These are phyloP conservation scores for Cistogaster globosa DNA, from an alignment of 2,888 invertebrate genomes.

Conservation along the genomic window DNA sequence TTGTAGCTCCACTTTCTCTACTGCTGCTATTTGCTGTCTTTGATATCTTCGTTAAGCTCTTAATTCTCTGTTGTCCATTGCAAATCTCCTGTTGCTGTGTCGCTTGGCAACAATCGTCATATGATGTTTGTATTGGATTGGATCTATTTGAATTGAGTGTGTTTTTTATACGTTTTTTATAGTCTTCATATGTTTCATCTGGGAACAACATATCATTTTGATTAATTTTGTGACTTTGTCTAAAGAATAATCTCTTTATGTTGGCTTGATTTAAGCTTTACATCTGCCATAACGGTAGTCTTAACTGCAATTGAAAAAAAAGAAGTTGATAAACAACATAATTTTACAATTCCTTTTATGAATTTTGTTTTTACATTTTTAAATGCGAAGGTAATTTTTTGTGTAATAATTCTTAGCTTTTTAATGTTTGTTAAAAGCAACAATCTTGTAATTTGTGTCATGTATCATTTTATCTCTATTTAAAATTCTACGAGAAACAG, in stretches of 20 bases:
- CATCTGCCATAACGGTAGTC: constrained; percentile 39
- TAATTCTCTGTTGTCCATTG: constrained; percentile 31
- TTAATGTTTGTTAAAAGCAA: too few relatives aligned
- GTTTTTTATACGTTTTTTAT: constrained; percentile 53
- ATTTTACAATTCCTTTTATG: constrained; percentile 57
- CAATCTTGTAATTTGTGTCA: background rate
- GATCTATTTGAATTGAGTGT: constrained; percentile 32
- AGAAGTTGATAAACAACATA: background rate
- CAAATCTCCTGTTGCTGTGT: constrained; percentile 18
- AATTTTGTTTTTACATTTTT: constrained; percentile 28
- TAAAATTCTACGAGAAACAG: background rate
- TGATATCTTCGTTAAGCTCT: constrained; percentile 21
- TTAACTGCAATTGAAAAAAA: constrained; percentile 44
- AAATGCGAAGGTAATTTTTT: background rate
- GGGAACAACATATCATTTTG: constrained; percentile 87
- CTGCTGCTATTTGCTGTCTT: constrained; percentile 11
- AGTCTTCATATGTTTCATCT: constrained; percentile 88
- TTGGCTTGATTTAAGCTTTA: constrained; percentile 6
- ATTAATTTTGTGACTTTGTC: constrained; percentile 58
- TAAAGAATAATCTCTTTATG: constrained; percentile 42
- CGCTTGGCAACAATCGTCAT: constrained; percentile 4
- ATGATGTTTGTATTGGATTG: constrained; percentile 8
- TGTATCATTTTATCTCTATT: constrained; percentile 6
- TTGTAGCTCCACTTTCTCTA: constrained; percentile 52
- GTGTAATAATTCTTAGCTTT: too few relatives aligned